phyloP scores from a whole-genome alignment of 1,140 invertebrate genomes.

The Sinonovacula constricta region DNA sequence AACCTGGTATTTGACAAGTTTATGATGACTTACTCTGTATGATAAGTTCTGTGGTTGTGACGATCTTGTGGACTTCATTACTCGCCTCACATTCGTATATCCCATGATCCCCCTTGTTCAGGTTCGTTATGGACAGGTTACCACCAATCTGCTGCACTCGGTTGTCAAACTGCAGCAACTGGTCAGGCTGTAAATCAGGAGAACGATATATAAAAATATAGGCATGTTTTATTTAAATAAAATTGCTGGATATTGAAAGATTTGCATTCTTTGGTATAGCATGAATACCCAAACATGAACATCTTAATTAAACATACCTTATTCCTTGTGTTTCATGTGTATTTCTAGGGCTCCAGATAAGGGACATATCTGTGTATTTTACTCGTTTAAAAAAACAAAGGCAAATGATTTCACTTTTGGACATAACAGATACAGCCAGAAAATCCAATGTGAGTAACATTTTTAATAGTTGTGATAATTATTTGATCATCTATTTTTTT shows the following conservation, averaged over 20 bases:
- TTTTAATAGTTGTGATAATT: too few relatives aligned
- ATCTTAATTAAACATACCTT: too few relatives aligned
- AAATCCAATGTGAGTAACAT: too few relatives aligned
- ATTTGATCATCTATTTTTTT: too few relatives aligned
- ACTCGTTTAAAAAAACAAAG: too few relatives aligned
- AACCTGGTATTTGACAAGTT: too few relatives aligned
- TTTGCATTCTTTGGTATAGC: neutral
- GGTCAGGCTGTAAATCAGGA: neutral
- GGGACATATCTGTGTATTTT: too few relatives aligned
- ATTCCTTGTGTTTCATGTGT: too few relatives aligned
- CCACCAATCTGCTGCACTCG: constrained; percentile 81
- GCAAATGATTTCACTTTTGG: too few relatives aligned
- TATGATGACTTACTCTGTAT: constrained; percentile 87
- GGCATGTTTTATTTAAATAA: neutral
- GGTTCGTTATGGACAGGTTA: constrained; percentile 93
- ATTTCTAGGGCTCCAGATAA: too few relatives aligned
- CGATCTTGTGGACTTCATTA: constrained; percentile 96
- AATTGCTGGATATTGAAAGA: neutral
- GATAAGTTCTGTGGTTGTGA: constrained; percentile 92
- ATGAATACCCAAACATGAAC: too few relatives aligned
- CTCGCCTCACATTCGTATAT: constrained; percentile 96
- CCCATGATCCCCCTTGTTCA: constrained; percentile 94
- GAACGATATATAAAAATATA: neutral
- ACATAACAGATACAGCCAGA: too few relatives aligned
- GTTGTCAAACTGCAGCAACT: constrained; percentile 28